Percentiles rank a stretch among this genome's conserved stretches.
Evolutionary conservation across 2,113 vertebrate genomes (phyloP).

Genomic region (Arenaria interpres): DNA sequence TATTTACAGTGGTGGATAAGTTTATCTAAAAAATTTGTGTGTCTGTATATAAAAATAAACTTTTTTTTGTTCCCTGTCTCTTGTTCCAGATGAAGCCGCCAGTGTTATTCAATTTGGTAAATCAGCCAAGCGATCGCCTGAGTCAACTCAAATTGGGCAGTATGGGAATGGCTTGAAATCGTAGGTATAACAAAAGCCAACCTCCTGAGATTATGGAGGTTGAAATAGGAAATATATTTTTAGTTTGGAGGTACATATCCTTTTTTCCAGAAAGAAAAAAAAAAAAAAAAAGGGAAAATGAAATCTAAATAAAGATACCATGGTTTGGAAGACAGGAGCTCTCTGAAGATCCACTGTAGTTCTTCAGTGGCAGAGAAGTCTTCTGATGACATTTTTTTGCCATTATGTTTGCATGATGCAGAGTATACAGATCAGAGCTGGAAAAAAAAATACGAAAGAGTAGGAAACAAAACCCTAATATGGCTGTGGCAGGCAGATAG

Average conservation of each 20-base stretch:
- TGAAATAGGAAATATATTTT: neutral
- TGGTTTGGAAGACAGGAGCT: neutral
- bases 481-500: neutral
- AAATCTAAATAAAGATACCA: neutral
- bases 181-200: slow-evolving; percentile 79
- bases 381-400: neutral
- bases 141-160: slow-evolving; percentile 96
- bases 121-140: slow-evolving; percentile 92
- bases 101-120: slow-evolving; percentile 98
- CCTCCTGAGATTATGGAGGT: neutral
- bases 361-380: neutral
- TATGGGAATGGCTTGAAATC: slow-evolving; percentile 99
- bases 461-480: neutral
- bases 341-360: neutral
- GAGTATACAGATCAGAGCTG: neutral
- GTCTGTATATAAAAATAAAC: neutral
- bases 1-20: neutral
- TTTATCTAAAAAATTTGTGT: neutral
- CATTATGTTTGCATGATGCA: neutral
- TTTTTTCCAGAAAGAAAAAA: neutral
- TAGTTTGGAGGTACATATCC: neutral
- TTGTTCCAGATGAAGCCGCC: slow-evolving; percentile 87
- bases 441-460: neutral
- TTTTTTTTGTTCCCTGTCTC: neutral
- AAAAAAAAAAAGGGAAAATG: neutral